Percentiles rank a stretch among this genome's conserved stretches.
Evolutionary conservation across 2,888 invertebrate species (phyloP).

Genomic region (Agapostemon virescens): DNA sequence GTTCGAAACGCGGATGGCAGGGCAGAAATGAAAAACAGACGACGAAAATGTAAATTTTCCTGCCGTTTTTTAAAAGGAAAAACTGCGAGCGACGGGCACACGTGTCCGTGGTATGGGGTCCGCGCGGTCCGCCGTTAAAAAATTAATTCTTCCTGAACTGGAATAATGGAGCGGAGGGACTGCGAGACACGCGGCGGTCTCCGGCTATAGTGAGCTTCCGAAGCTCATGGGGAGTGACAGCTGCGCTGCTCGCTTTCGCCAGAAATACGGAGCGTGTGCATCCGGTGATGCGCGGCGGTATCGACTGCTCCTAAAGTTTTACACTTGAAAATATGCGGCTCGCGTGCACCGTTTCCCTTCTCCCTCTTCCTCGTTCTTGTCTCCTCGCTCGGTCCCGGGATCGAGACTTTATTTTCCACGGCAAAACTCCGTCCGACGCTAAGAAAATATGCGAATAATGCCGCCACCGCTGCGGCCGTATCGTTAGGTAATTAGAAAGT

Average conservation of each 20-base stretch:
- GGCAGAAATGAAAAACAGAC: conserved; percentile 8
- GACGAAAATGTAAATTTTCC: conserved; percentile 23
- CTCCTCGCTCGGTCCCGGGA: not conserved
- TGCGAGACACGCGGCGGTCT: conserved; percentile 29
- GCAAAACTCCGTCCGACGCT: not conserved
- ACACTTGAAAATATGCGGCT: conserved; percentile 20
- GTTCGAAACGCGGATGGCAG: not conserved
- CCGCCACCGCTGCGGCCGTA: not conserved
- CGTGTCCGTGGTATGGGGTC: not conserved
- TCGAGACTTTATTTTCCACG: conserved; percentile 9
- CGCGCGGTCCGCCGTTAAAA: conserved; percentile 27
- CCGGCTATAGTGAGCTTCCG: conserved; percentile 1
- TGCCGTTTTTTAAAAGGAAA: conserved; percentile 15
- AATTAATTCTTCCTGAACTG: conserved; percentile 34
- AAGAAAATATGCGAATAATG: not conserved
- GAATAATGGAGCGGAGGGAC: conserved; percentile 30
- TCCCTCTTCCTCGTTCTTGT: not conserved
- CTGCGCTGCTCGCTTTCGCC: conserved; percentile 28
- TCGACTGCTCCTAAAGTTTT: conserved; percentile 29
- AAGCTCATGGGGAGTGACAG: conserved; percentile 40
- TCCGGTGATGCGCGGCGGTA: conserved; percentile 35
- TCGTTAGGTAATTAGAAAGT: conserved; percentile 17
- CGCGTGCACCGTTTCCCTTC: not conserved
- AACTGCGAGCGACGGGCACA: conserved; percentile 9
- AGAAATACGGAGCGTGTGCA: conserved; percentile 33